Percentiles rank a stretch among this genome's conserved stretches.
Conservation (phyloP, 1,140 invertebrate genomes). For the Oedothorax gibbosus region DNA sequence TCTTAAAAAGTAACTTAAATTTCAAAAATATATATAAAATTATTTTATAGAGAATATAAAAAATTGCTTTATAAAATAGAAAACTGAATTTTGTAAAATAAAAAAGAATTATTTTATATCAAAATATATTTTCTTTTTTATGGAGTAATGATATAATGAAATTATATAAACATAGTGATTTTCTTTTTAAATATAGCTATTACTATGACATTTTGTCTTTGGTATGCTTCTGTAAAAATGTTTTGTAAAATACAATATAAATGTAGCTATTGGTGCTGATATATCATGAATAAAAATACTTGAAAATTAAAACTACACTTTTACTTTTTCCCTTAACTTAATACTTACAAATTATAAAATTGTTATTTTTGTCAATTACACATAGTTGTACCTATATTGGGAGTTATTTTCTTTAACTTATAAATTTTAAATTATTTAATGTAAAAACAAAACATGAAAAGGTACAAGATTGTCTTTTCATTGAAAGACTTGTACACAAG, state of each 20-base stretch:
- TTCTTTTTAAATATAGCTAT: conserved; percentile 49
- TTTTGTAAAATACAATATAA: conserved; percentile 55
- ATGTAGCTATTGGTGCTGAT: conserved; percentile 57
- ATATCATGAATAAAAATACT: conserved; percentile 56
- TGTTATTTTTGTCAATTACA: too few species aligned
- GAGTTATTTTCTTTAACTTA: too few species aligned
- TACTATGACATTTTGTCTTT: conserved; percentile 52
- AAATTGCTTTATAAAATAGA: conserved; percentile 18
- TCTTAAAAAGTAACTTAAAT: conserved; percentile 17
- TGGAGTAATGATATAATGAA: conserved; percentile 32
- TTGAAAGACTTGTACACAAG: too few species aligned
- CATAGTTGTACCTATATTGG: too few species aligned
- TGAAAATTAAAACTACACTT: conserved; percentile 1
- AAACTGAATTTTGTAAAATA: not conserved
- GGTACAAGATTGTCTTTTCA: too few species aligned
- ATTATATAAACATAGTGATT: conserved; percentile 36
- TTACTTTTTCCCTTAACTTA: not conserved
- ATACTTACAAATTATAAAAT: too few species aligned
- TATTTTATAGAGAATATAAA: conserved; percentile 15
- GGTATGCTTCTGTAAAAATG: conserved; percentile 58
- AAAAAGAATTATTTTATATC: not conserved
- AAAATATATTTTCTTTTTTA: conserved; percentile 11
- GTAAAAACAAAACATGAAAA: too few species aligned
- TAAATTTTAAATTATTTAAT: too few species aligned
- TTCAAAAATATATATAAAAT: conserved; percentile 9